These are phyloP conservation scores for Centruroides vittatus DNA, from an alignment of 1,140 invertebrate species.

Conservation along the genomic window DNA sequence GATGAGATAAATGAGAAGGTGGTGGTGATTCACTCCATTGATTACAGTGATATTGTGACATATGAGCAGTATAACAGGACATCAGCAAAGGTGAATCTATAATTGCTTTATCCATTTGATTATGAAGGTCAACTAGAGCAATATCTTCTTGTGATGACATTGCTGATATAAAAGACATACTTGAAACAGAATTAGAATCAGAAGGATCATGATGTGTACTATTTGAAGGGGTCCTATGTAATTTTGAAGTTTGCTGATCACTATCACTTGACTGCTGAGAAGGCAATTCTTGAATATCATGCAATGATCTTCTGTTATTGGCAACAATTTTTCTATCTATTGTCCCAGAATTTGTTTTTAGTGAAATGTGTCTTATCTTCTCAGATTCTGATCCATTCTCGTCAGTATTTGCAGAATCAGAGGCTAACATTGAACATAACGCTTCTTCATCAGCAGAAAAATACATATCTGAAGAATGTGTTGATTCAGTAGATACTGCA, in stretches of 20 bases:
- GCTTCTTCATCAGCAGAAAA: slow-evolving; percentile 77
- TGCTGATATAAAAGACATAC: slow-evolving; percentile 71
- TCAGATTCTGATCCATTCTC: slow-evolving; percentile 4
- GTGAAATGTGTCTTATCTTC: not conserved
- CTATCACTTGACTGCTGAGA: slow-evolving; percentile 16
- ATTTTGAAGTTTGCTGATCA: slow-evolving; percentile 10
- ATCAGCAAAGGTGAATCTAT: slow-evolving; percentile 76
- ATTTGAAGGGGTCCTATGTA: slow-evolving; percentile 12
- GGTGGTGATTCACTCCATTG: slow-evolving; percentile 29
- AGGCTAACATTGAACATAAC: not conserved
- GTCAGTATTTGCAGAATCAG: slow-evolving; percentile 1
- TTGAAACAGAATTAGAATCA: slow-evolving; percentile 25
- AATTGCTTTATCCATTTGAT: slow-evolving; percentile 89
- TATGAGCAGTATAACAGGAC: slow-evolving; percentile 84
- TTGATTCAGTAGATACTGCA: slow-evolving; percentile 59
- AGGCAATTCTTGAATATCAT: slow-evolving; percentile 18
- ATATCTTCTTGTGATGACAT: slow-evolving; percentile 87
- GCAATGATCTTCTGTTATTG: slow-evolving; percentile 8
- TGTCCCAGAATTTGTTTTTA: slow-evolving; percentile 9
- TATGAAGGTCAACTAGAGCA: slow-evolving; percentile 80
- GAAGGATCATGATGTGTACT: slow-evolving; percentile 16
- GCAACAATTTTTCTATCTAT: slow-evolving; percentile 13
- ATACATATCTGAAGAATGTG: slow-evolving; percentile 73
- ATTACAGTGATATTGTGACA: slow-evolving; percentile 50
- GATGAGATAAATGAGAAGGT: slow-evolving; percentile 15